A percentile compares a stretch with the other conserved stretches of the same genome.
Conservation (phyloP, 64 coral and sea anemone genomes). For the Cladopsammia gracilis region DNA sequence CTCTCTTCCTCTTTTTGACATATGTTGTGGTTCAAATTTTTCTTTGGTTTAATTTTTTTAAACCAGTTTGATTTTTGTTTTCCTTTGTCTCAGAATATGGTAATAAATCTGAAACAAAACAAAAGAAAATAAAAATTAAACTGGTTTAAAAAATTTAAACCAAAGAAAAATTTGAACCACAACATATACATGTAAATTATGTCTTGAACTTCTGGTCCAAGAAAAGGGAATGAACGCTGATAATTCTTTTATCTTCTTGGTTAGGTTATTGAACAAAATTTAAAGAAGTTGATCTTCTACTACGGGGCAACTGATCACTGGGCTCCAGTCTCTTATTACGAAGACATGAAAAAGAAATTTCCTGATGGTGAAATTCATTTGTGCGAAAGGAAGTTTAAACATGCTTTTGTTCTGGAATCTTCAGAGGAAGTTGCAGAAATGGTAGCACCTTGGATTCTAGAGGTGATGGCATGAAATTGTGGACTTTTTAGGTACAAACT, state of each 20-base stretch:
- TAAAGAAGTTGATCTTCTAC: constrained; percentile 91
- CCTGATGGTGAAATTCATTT: constrained; percentile 93
- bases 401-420: constrained; percentile 93
- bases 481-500: too few species aligned
- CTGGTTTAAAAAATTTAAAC: too few species aligned
- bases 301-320: constrained; percentile 92
- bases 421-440: constrained; percentile 86
- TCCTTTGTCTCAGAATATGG: too few species aligned
- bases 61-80: too few species aligned
- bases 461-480: neutral
- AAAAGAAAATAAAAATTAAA: too few species aligned
- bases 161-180: too few species aligned
- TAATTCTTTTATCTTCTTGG: neutral
- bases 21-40: too few species aligned
- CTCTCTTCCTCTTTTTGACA: too few species aligned
- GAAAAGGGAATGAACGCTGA: neutral
- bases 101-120: too few species aligned
- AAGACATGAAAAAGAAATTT: constrained; percentile 81
- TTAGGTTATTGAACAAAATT: constrained; percentile 83
- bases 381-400: constrained; percentile 82
- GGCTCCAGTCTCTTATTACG: constrained; percentile 87
- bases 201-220: too few species aligned
- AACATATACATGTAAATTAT: too few species aligned
- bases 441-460: constrained; percentile 76
- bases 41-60: too few species aligned